These are phyloP conservation scores for Hyperopisus bebe DNA, from an alignment of 2,113 vertebrate genomes.

Conservation along the genomic window DNA sequence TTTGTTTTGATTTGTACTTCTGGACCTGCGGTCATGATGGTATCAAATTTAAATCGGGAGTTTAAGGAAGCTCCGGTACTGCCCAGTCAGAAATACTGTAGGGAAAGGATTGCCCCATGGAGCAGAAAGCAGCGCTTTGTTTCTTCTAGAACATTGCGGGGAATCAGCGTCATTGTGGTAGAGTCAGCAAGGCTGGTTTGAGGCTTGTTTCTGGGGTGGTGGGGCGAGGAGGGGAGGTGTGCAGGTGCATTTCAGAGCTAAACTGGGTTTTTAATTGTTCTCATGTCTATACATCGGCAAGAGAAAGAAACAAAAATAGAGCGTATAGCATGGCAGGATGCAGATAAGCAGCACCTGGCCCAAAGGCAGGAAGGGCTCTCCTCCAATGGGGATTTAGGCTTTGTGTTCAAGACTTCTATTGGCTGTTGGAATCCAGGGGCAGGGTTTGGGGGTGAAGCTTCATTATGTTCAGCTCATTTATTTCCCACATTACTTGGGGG, in stretches of 20 bases:
- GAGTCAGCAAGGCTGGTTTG: neutral
- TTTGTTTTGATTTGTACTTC: neutral
- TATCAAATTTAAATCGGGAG: neutral
- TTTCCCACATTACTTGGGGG: neutral
- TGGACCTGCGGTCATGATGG: neutral
- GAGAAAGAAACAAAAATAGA: neutral
- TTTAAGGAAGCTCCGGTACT: neutral
- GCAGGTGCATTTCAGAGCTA: slow-evolving; percentile 2
- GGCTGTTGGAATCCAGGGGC: neutral
- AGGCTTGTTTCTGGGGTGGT: neutral
- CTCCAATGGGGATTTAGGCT: neutral
- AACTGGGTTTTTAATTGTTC: neutral
- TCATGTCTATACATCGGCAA: neutral
- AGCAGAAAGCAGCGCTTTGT: neutral
- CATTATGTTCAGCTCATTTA: neutral
- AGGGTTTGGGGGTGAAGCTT: neutral
- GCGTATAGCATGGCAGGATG: neutral
- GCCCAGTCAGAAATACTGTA: neutral
- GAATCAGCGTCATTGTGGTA: neutral
- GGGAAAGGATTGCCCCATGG: neutral
- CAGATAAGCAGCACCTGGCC: slow-evolving; percentile 5
- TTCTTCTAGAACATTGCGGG: neutral
- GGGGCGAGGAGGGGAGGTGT: neutral
- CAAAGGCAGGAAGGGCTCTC: neutral
- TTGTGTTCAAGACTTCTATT: neutral